A percentile compares a stretch with the other conserved stretches of the same genome.
phyloP scores from a whole-genome alignment of 1,140 invertebrate species.

The Gryllus bimaculatus region DNA sequence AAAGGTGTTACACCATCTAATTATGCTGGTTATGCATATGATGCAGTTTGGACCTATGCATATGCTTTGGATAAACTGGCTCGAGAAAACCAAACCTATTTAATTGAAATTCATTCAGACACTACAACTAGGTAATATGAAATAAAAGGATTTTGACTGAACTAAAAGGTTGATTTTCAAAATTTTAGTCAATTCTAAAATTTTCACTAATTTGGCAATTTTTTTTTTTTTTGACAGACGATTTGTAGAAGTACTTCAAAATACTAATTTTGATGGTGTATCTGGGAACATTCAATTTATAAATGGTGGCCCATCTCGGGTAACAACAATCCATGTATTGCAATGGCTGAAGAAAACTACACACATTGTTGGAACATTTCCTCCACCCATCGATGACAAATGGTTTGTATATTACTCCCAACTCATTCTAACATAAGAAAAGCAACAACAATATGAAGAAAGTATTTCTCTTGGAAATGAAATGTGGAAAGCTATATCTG shows the following conservation, averaged over 20 bases:
- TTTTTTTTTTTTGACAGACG: conserved; percentile 30
- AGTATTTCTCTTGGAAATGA: too few relatives aligned
- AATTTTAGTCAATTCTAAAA: too few relatives aligned
- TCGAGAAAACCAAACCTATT: conserved; percentile 43
- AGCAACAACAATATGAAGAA: too few relatives aligned
- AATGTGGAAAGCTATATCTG: too few relatives aligned
- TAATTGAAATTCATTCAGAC: conserved; percentile 47
- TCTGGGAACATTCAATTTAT: conserved; percentile 64
- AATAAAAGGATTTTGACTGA: neutral
- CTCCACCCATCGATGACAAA: conserved; percentile 38
- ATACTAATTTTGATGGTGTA: conserved; percentile 62
- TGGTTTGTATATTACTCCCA: neutral
- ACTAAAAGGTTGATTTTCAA: too few relatives aligned
- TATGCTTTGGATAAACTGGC: conserved; percentile 56
- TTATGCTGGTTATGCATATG: conserved; percentile 71
- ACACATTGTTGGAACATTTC: conserved; percentile 51
- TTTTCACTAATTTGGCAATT: neutral
- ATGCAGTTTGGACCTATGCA: conserved; percentile 78
- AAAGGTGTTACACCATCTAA: conserved; percentile 19
- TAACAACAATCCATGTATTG: conserved; percentile 57
- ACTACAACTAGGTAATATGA: conserved; percentile 41
- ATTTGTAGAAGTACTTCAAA: conserved; percentile 42
- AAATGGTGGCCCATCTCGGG: conserved; percentile 52
- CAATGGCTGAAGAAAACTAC: conserved; percentile 52
- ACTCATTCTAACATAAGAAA: too few relatives aligned